Evolutionary conservation across 2,797 vertebrate species (phyloP), one percentile per base, ranked within the genome.

Genomic region (Anguilla megastoma): DNA sequence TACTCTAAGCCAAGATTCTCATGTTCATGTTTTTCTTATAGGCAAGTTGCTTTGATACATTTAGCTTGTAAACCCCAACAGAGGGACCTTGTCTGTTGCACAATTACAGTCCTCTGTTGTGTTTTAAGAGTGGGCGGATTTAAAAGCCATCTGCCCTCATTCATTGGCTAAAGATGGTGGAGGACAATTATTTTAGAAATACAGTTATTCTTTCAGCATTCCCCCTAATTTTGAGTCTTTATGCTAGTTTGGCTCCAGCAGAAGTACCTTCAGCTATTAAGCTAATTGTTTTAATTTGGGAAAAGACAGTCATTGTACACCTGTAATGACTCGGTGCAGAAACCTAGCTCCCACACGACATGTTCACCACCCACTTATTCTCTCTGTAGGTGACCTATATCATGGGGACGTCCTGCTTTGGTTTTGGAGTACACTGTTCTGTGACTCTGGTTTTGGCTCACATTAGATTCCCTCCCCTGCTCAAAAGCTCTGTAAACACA

Each of bases 81-180:
- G 74, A 41, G 36, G 74, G 33, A 18, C 74, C 74, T 41, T 41
- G 74, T 76, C 33, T 76, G 2, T 10, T 33, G 27, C 69, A 14
- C 69, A 71, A 30, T 71, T 71, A 33, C 9, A 30, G 27, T 71
- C 69, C 69, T 33, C 63, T 74, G 27, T 74, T 33, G 10, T 74
- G 30, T 76, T 76, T 76, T 41, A 41, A 76, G 69, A 76, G 36
- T 76, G 36, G 74, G 74, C 5, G 74, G 74, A 76, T 76, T 36
- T 76, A 76, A 76, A 36, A 76, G 36, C 30, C 30, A 76, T 76
- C 74, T 76, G 74, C 36, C 18, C 33, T 36, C 74, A 76, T 76
- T 76, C 33, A 45, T 36, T 76, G 41, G 12, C 74, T 41, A 41
- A 76, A 76, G 30, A 16, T 76, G 74, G 74, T 7, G 36, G 36